Evolutionary conservation across 1,140 invertebrate species (phyloP).

Genomic region (Pygmarrhopalites habei): DNA sequence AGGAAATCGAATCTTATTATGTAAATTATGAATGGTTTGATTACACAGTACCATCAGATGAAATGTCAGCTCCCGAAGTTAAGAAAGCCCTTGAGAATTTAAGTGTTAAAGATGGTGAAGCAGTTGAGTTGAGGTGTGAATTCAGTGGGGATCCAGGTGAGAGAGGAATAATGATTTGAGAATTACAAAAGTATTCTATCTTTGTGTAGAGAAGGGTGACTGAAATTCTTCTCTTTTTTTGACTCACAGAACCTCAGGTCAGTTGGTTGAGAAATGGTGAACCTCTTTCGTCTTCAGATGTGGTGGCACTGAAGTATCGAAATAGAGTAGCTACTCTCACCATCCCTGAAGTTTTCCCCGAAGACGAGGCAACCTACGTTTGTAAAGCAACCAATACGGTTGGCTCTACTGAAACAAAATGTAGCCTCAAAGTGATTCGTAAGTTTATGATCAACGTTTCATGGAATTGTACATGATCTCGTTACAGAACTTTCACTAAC

Average conservation of each 20-base stretch:
- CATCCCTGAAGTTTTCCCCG: conserved; percentile 86
- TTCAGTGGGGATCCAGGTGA: conserved; percentile 85
- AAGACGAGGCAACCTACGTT: conserved; percentile 81
- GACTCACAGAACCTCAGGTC: conserved; percentile 48
- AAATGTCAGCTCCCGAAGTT: conserved; percentile 79
- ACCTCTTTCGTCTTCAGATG: conserved; percentile 65
- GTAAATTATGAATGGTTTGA: background rate
- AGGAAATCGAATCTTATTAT: background rate
- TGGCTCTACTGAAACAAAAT: conserved; percentile 70
- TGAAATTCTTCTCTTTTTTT: too few species aligned
- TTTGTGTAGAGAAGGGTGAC: background rate
- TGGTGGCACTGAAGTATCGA: conserved; percentile 84
- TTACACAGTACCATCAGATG: conserved; percentile 66
- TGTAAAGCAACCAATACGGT: conserved; percentile 86
- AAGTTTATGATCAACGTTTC: too few species aligned
- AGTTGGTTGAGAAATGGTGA: conserved; percentile 77
- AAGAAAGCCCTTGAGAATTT: conserved; percentile 51
- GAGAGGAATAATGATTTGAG: conserved; percentile 73
- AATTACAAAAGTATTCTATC: background rate
- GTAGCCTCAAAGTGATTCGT: conserved; percentile 75
- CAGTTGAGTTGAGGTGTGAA: conserved; percentile 64
- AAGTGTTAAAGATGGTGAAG: conserved; percentile 71
- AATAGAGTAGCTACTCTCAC: conserved; percentile 73
- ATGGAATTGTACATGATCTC: too few species aligned
- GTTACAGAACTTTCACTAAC: too few species aligned